Evolutionary conservation across 1,140 invertebrate species (phyloP).

Genomic region (Platyscapa corneri): DNA sequence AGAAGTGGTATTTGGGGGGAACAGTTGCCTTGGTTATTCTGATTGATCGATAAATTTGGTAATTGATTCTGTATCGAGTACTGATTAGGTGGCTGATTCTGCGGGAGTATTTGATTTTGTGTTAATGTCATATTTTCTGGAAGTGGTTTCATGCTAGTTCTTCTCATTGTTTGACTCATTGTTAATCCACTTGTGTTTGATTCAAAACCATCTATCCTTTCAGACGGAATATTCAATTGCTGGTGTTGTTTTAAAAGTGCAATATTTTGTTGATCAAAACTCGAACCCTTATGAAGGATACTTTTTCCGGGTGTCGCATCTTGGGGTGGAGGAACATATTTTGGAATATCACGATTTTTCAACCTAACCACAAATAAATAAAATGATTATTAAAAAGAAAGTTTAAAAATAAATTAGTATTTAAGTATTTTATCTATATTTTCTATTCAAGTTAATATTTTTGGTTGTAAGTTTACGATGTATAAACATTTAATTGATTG

Average conservation of each 20-base stretch:
- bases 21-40: conserved; percentile 12
- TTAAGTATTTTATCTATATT: too few relatives aligned
- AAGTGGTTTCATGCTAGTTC: conserved; percentile 67
- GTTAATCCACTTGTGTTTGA: conserved; percentile 27
- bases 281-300: conserved; percentile 66
- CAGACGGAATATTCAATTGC: not conserved
- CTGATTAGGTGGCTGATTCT: conserved; percentile 60
- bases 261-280: conserved; percentile 56
- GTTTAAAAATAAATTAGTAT: not conserved
- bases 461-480: too few relatives aligned
- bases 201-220: not conserved
- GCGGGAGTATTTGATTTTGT: conserved; percentile 51
- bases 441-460: too few relatives aligned
- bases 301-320: conserved; percentile 69
- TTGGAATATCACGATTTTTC: conserved; percentile 73
- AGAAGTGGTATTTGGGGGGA: conserved; percentile 44
- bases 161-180: conserved; percentile 65
- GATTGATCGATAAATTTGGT: conserved; percentile 50
- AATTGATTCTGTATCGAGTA: conserved; percentile 59
- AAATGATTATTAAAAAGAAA: not conserved
- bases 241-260: conserved; percentile 55
- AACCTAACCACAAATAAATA: conserved; percentile 66
- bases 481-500: too few relatives aligned
- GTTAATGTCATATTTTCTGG: conserved; percentile 58
- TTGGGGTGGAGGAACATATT: conserved; percentile 72